Evolutionary conservation across 2,888 invertebrate species (phyloP).

Genomic region (Tetropium fuscum): DNA sequence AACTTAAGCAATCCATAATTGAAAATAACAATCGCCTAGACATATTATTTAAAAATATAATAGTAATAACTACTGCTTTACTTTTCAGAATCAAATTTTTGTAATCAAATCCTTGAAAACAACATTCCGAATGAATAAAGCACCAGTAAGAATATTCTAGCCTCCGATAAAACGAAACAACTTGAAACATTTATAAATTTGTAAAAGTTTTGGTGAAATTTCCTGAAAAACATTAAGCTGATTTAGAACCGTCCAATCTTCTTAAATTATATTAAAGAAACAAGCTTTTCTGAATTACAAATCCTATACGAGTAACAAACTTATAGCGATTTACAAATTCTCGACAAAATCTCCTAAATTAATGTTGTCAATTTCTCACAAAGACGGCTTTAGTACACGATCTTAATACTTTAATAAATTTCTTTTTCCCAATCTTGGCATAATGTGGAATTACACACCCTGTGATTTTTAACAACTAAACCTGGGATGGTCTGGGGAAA

Average conservation of each 20-base stretch:
- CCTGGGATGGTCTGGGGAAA: slow-evolving; percentile 14
- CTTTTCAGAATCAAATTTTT: background rate
- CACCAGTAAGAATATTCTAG: slow-evolving; percentile 3
- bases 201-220: slow-evolving; percentile 37
- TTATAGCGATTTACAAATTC: slow-evolving; percentile 45
- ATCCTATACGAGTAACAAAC: slow-evolving; percentile 40
- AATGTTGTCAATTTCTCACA: slow-evolving; percentile 49
- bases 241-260: slow-evolving; percentile 45
- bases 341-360: slow-evolving; percentile 42
- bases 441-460: slow-evolving; percentile 23
- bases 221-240: slow-evolving; percentile 48
- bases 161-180: slow-evolving; percentile 8
- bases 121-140: background rate
- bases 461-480: slow-evolving; percentile 31
- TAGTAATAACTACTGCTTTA: too few relatives aligned
- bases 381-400: slow-evolving; percentile 29
- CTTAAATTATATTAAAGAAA: slow-evolving; percentile 46
- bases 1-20: too few relatives aligned
- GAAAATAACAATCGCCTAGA: too few relatives aligned
- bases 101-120: background rate
- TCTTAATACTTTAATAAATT: slow-evolving; percentile 35
- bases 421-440: slow-evolving; percentile 27
- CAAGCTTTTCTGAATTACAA: slow-evolving; percentile 44
- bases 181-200: slow-evolving; percentile 21
- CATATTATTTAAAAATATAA: too few relatives aligned